phyloP scores from a whole-genome alignment of 2,113 vertebrate species.

The Eulemur rufifrons region DNA sequence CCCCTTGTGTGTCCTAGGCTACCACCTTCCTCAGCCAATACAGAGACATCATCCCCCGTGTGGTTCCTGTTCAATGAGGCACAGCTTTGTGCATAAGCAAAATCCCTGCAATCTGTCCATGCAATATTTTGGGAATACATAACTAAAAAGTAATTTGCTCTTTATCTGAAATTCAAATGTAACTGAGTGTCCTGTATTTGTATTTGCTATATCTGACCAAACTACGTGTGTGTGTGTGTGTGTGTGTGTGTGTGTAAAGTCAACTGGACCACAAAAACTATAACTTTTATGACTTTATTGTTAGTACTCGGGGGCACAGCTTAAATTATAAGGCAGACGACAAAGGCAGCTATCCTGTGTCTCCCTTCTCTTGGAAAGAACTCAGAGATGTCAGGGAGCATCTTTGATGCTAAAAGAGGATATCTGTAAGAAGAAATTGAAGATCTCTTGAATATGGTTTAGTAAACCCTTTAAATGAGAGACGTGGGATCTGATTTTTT shows the following conservation, averaged over 20 bases:
- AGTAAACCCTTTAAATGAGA: not conserved
- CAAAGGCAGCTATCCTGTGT: not conserved
- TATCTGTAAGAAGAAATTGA: not conserved
- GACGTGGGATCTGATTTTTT: not conserved
- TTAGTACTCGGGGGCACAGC: not conserved
- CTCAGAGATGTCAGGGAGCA: not conserved
- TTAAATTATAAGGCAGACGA: not conserved
- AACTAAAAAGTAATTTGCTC: not conserved
- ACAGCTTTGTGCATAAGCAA: not conserved
- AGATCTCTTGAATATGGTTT: not conserved
- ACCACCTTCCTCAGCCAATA: not conserved
- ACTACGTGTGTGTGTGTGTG: not conserved
- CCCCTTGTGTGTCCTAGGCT: not conserved
- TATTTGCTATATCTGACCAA: not conserved
- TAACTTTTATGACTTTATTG: not conserved
- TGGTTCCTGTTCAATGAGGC: not conserved
- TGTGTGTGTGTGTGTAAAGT: not conserved
- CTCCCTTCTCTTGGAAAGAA: not conserved
- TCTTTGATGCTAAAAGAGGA: not conserved
- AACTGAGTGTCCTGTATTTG: not conserved
- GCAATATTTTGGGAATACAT: not conserved
- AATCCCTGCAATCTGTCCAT: not conserved
- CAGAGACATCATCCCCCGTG: not conserved
- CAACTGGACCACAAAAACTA: not conserved
- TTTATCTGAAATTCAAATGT: not conserved